These are phyloP conservation scores for Pipistrellus pygmaeus DNA, from an alignment of 2,797 vertebrate genomes.

Conservation along the genomic window DNA sequence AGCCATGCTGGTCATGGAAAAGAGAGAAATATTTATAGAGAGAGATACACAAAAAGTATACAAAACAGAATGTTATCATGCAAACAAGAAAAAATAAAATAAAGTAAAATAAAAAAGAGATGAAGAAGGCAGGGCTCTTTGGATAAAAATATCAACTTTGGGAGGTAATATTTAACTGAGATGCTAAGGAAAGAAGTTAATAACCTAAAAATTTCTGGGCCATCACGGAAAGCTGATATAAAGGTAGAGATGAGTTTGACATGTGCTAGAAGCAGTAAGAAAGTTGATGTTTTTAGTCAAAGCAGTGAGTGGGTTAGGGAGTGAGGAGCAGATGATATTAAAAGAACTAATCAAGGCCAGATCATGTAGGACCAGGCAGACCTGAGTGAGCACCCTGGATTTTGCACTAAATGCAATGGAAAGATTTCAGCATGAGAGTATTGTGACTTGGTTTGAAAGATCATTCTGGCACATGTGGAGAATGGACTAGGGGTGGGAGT, in stretches of 20 bases:
- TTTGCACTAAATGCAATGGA: background rate
- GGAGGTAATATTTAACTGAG: background rate
- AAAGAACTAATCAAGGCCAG: background rate
- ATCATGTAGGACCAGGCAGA: background rate
- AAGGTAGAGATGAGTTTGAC: background rate
- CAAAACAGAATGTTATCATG: background rate
- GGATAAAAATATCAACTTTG: background rate
- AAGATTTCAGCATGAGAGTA: background rate
- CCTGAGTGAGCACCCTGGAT: background rate
- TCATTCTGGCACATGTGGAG: background rate
- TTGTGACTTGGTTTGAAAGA: background rate
- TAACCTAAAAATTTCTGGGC: background rate
- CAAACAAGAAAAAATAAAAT: constrained; percentile 3
- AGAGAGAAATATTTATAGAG: too few relatives aligned
- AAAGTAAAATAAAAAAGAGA: constrained; percentile 32
- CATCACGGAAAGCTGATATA: background rate
- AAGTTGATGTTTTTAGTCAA: background rate
- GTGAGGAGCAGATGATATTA: background rate
- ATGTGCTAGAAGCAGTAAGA: background rate
- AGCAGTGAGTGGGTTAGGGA: background rate
- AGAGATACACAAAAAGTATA: background rate
- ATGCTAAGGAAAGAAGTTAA: background rate
- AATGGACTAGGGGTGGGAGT: background rate
- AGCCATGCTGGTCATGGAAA: too few relatives aligned
- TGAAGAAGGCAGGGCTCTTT: background rate